Conservation (phyloP, 2,797 vertebrate species). For the Novumbra hubbsi region DNA sequence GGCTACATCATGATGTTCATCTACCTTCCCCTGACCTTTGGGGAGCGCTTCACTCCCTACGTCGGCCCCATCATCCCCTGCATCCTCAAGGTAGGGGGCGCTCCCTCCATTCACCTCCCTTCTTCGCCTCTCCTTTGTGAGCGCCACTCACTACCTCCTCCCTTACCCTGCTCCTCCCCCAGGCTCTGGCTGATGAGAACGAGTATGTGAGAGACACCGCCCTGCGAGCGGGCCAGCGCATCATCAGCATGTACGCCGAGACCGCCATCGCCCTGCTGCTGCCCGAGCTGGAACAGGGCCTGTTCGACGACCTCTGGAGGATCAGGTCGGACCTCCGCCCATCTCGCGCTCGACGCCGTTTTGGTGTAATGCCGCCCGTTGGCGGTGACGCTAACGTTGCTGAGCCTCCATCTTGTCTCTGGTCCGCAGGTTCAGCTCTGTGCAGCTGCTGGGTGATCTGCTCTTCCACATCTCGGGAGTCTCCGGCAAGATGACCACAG, state of each 20-base stretch:
- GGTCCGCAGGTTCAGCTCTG: slow-evolving; percentile 90
- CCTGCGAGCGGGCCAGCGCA: slow-evolving; percentile 89
- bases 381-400: background rate
- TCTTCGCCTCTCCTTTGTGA: background rate
- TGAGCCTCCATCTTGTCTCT: background rate
- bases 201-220: slow-evolving; percentile 98
- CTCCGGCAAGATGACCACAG: slow-evolving; percentile 98
- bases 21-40: slow-evolving; percentile 96
- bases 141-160: background rate
- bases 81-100: slow-evolving; percentile 88
- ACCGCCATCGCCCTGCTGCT: slow-evolving; percentile 92
- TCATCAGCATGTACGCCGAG: slow-evolving; percentile 98
- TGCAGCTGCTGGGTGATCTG: slow-evolving; percentile 96
- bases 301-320: slow-evolving; percentile 97
- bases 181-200: slow-evolving; percentile 97
- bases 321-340: slow-evolving; percentile 79
- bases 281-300: slow-evolving; percentile 94
- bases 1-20: slow-evolving; percentile 99
- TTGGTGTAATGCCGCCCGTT: background rate
- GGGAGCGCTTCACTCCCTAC: slow-evolving; percentile 94
- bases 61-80: slow-evolving; percentile 98
- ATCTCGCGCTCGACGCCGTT: background rate
- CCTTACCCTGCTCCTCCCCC: background rate
- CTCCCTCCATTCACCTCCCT: background rate
- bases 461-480: slow-evolving; percentile 98